Evolutionary conservation across 2,888 invertebrate genomes (phyloP).

Genomic region (Maniola hyperantus): DNA sequence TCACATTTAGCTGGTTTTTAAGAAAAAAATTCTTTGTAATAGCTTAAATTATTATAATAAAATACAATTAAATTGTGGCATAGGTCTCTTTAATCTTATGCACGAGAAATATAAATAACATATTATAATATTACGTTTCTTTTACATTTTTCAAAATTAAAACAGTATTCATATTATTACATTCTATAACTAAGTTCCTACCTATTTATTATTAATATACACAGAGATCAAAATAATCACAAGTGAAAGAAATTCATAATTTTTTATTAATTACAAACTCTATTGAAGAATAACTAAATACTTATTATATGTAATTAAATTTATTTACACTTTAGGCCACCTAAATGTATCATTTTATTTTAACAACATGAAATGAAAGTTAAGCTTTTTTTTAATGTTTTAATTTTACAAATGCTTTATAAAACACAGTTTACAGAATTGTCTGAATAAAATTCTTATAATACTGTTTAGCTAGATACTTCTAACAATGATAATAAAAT

Average conservation of each 20-base stretch:
- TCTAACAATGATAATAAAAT: neutral
- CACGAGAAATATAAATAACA: conserved; percentile 60
- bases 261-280: conserved; percentile 5
- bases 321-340: conserved; percentile 41
- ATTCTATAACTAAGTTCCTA: conserved; percentile 18
- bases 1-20: too few relatives aligned
- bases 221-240: conserved; percentile 16
- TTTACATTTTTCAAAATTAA: conserved; percentile 40
- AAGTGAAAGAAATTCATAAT: neutral
- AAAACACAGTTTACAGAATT: neutral
- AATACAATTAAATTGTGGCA: conserved; percentile 25
- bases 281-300: conserved; percentile 15
- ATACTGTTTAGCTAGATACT: neutral
- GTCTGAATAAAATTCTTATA: conserved; percentile 2
- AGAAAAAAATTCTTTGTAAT: too few relatives aligned
- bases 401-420: conserved; percentile 3
- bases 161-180: conserved; percentile 9
- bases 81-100: conserved; percentile 58
- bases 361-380: neutral
- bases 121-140: conserved; percentile 41
- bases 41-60: conserved; percentile 19
- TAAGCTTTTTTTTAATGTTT: neutral
- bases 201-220: neutral
- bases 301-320: conserved; percentile 15
- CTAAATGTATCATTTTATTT: conserved; percentile 22